These are phyloP conservation scores for Heliconius hermathena DNA, from an alignment of 1,140 invertebrate species.

Conservation along the genomic window DNA sequence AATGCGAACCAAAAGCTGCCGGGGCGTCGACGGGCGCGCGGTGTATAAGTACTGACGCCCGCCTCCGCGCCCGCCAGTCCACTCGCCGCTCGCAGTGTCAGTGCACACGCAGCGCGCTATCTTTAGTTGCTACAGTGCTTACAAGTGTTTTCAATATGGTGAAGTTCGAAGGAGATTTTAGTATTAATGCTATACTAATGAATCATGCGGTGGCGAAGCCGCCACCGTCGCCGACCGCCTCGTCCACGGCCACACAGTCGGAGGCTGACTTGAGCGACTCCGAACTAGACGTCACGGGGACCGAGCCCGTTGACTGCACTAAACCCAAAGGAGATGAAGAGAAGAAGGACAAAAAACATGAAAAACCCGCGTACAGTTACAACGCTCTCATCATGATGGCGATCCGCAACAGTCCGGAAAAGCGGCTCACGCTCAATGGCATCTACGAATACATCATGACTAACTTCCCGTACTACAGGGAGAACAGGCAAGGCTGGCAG, in stretches of 20 bases:
- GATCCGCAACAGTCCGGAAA: constrained; percentile 96
- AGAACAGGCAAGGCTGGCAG: constrained; percentile 99
- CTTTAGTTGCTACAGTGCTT: constrained; percentile 46
- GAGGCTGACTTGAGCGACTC: constrained; percentile 81
- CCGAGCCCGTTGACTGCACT: constrained; percentile 86
- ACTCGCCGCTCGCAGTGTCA: constrained; percentile 57
- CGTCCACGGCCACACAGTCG: constrained; percentile 60
- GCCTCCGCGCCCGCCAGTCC: constrained; percentile 72
- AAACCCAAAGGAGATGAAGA: constrained; percentile 74
- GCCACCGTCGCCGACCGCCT: constrained; percentile 63
- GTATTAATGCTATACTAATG: constrained; percentile 78
- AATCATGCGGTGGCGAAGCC: constrained; percentile 60
- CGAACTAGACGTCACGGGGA: constrained; percentile 90
- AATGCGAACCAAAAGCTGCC: constrained; percentile 44
- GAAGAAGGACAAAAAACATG: constrained; percentile 86
- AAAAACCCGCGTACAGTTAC: constrained; percentile 98
- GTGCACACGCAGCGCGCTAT: constrained; percentile 54
- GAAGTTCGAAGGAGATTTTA: constrained; percentile 80
- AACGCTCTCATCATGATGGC: constrained; percentile 99
- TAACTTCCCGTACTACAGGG: constrained; percentile 98
- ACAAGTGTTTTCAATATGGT: constrained; percentile 67
- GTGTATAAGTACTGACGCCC: constrained; percentile 62
- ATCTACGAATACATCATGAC: constrained; percentile 99
- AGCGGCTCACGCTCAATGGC: constrained; percentile 97
- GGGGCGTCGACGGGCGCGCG: constrained; percentile 50